Evolutionary conservation across 92 coral and sea anemone species (phyloP), one percentile per base, ranked within the genome.

Genomic region (Parazoanthus atlanticus): DNA sequence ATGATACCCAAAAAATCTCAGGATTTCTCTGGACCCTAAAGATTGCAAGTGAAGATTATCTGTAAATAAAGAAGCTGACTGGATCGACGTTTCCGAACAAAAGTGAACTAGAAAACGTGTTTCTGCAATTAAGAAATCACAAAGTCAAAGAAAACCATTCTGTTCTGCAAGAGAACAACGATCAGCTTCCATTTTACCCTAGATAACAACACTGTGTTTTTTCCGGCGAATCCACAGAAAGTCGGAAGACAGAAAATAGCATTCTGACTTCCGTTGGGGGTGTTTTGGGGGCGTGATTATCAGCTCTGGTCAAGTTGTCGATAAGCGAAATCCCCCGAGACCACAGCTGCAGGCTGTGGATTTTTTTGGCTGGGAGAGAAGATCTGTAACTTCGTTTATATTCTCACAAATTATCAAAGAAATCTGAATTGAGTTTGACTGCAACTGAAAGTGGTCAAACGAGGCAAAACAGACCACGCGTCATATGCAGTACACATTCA

Each of bases 201-300:
- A 75, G 46, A 19, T 25, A 41, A 34, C 25, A 75, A 31, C 49
- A 33, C 11, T 26, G 30, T 21, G 16, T 75, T 75, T 19, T 34
- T n/a, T 8, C 28, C 11, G 26, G 30, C 79, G 43, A 23, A 19
- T 38, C 25, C 25, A 7, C 26, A 1, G 15, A 19, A 26, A 36
- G 47, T 33, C 47, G 46, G 79, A 75, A 34, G 16, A 75, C 79
- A 75, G 79, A 75, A 26, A 75, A 19, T 1, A 19, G 28, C 49
- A 75, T 3, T 7, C 79, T 30, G 46, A 75, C 79, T 75, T 75
- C 79, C 79, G 79, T 19, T n/a, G 43, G 79, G 15, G 33, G 34
- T 71, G 76, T 29, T 30, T 30, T 71, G 36, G 76, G 36, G 76
- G 76, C 69, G 69, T 61, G 69, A 61, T 61, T 13, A 16, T 23